Conservation (phyloP, 2,888 invertebrate genomes). For the Atrina japonica region DNA sequence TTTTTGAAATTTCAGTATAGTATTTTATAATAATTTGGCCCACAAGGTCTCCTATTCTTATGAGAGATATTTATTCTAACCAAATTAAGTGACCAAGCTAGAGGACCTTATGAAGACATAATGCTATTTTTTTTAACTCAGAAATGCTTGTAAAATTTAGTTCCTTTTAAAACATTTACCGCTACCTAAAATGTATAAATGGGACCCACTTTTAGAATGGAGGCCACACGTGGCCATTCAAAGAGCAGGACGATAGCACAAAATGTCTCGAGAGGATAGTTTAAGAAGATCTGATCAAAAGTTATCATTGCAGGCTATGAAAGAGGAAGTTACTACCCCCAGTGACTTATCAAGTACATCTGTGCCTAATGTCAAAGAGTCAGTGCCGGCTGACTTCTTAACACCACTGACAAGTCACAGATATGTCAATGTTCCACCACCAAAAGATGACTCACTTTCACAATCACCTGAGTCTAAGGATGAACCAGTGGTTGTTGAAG, state of each 20-base stretch:
- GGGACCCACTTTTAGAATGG: too few species aligned
- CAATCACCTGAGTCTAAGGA: conserved; percentile 4
- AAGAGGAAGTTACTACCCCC: not conserved
- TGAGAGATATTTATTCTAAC: too few species aligned
- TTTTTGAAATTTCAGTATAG: too few species aligned
- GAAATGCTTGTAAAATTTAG: too few species aligned
- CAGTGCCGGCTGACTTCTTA: conserved; percentile 1
- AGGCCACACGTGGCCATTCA: conserved; percentile 76
- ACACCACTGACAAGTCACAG: conserved; percentile 18
- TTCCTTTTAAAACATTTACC: too few species aligned
- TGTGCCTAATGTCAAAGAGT: not conserved
- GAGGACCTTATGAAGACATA: too few species aligned
- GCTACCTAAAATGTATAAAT: too few species aligned
- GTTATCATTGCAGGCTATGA: conserved; percentile 17
- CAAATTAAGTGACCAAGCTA: too few species aligned
- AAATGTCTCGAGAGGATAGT: conserved; percentile 75
- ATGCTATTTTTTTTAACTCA: too few species aligned
- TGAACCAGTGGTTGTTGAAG: not conserved
- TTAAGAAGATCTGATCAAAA: conserved; percentile 49
- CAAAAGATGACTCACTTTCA: conserved; percentile 10
- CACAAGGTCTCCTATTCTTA: too few species aligned
- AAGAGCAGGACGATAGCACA: conserved; percentile 77
- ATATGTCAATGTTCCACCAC: conserved; percentile 29
- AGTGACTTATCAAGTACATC: not conserved
- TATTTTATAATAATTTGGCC: too few species aligned